Conservation (phyloP, 2,797 vertebrate species). For the Chromobotia macracanthus region DNA sequence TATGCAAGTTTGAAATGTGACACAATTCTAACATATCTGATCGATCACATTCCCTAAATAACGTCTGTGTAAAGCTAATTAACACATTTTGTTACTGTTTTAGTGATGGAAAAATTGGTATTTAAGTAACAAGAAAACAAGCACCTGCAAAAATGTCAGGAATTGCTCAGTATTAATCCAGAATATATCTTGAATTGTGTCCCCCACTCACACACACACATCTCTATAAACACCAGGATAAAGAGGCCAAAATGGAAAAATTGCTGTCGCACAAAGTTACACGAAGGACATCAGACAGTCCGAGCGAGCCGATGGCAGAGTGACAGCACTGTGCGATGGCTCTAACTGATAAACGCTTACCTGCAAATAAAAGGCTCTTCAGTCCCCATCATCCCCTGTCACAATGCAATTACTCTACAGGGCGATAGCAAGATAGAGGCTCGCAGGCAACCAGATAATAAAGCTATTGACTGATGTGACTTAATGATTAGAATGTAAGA, state of each 20-base stretch:
- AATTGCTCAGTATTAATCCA: not conserved
- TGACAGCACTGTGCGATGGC: conserved; percentile 89
- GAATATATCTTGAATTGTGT: conserved; percentile 2
- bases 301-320: conserved; percentile 85
- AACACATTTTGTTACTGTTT: not conserved
- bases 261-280: conserved; percentile 90
- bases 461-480: conserved; percentile 95
- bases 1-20: no score
- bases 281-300: conserved; percentile 90
- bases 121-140: not conserved
- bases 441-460: conserved; percentile 92
- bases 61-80: not conserved
- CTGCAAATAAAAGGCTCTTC: conserved; percentile 93
- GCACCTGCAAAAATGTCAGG: conserved; percentile 8
- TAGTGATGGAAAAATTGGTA: not conserved
- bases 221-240: conserved; percentile 35
- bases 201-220: conserved; percentile 2
- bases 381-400: conserved; percentile 92
- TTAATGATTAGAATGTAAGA: conserved; percentile 93
- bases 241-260: conserved; percentile 77
- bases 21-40: not conserved
- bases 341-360: conserved; percentile 90
- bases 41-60: not conserved
- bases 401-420: conserved; percentile 94
- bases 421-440: conserved; percentile 94